A percentile compares a stretch with the other conserved stretches of the same genome.
Evolutionary conservation across 2,113 vertebrate species (phyloP).

Genomic region (Rhodinocichla rosea): DNA sequence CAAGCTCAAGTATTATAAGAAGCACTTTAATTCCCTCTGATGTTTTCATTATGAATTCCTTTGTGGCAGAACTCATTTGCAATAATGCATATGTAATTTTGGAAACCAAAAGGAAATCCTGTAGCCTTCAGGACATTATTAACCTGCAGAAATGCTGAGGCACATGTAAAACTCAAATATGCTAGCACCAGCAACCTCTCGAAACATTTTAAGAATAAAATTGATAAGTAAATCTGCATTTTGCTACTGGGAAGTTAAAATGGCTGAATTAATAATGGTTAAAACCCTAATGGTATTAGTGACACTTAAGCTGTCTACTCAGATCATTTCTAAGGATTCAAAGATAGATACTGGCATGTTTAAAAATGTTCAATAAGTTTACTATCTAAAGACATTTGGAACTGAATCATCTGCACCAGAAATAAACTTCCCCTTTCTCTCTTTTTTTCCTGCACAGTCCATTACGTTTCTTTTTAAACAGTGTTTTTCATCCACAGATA

Average conservation of each 20-base stretch:
- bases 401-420: background rate
- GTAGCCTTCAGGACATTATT: constrained; percentile 58
- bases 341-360: background rate
- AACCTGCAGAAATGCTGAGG: constrained; percentile 62
- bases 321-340: background rate
- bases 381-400: background rate
- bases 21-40: constrained; percentile 66
- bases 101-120: constrained; percentile 63
- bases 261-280: constrained; percentile 12
- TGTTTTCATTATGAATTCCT: constrained; percentile 72
- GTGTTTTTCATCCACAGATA: background rate
- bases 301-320: background rate
- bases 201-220: constrained; percentile 22
- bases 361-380: background rate
- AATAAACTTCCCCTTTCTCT: background rate
- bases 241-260: background rate
- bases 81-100: constrained; percentile 70
- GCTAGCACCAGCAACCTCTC: constrained; percentile 16
- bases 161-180: constrained; percentile 27
- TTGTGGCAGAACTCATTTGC: constrained; percentile 68
- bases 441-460: background rate
- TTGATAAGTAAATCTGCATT: background rate
- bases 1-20: constrained; percentile 58
- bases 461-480: background rate
- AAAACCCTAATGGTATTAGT: background rate